Evolutionary conservation across 2,113 vertebrate genomes (phyloP).

Genomic region (Myotis yumanensis): DNA sequence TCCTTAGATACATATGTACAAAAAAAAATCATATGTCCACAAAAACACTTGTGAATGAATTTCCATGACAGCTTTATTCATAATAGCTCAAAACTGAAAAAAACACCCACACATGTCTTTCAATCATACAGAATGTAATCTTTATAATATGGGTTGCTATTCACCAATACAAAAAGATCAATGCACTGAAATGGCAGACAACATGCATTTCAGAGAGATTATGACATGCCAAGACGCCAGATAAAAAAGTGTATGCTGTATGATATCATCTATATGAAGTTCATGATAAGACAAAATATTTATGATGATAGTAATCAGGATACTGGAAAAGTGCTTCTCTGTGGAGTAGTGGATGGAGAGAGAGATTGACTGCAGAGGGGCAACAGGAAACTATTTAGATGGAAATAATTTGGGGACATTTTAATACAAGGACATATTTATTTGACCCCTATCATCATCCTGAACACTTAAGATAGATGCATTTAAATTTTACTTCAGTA

Average conservation of each 20-base stretch:
- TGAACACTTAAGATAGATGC: not conserved
- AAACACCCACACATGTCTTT: not conserved
- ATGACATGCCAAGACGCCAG: not conserved
- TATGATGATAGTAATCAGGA: not conserved
- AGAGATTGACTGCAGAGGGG: rapidly evolving
- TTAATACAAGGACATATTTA: not conserved
- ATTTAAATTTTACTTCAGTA: too few species aligned
- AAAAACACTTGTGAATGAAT: not conserved
- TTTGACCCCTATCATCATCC: not conserved
- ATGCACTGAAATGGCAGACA: not conserved
- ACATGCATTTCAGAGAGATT: not conserved
- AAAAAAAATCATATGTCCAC: not conserved
- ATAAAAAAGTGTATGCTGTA: not conserved
- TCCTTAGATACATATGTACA: not conserved
- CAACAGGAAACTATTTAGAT: not conserved
- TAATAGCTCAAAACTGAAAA: not conserved
- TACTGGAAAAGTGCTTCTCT: not conserved
- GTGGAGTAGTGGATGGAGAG: not conserved
- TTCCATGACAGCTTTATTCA: not conserved
- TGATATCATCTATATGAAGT: not conserved
- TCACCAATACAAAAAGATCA: not conserved
- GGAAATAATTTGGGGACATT: not conserved
- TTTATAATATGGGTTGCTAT: not conserved
- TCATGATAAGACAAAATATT: not conserved
- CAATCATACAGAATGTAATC: not conserved